Percentiles rank a stretch among this genome's conserved stretches.
Conservation (phyloP, 2,797 vertebrate genomes). For the Poecilia picta region DNA sequence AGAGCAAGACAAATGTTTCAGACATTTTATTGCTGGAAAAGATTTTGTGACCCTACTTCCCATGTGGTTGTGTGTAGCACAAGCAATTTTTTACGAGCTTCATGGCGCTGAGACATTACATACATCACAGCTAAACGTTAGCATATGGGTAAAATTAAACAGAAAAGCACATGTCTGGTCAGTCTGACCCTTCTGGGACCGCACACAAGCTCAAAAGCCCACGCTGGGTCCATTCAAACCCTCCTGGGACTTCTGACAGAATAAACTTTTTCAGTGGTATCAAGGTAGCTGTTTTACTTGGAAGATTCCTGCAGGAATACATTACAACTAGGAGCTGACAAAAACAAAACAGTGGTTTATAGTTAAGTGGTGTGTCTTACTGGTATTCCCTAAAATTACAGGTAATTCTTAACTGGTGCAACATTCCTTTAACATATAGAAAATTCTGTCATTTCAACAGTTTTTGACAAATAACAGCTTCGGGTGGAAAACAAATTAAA, state of each 20-base stretch:
- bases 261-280: background rate
- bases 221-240: background rate
- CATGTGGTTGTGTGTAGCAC: too few relatives aligned
- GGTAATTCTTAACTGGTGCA: background rate
- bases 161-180: too few relatives aligned
- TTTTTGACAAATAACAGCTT: background rate
- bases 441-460: background rate
- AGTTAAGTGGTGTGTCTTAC: background rate
- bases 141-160: too few relatives aligned
- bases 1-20: too few relatives aligned
- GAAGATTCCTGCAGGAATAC: background rate
- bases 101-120: too few relatives aligned
- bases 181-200: too few relatives aligned
- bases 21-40: too few relatives aligned
- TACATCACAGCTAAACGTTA: too few relatives aligned
- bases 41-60: too few relatives aligned
- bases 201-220: background rate
- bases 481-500: background rate
- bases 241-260: background rate
- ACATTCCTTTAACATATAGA: background rate
- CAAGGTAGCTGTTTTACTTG: background rate
- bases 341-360: background rate
- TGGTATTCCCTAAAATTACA: background rate
- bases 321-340: background rate
- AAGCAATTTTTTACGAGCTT: too few relatives aligned